phyloP scores from a whole-genome alignment of 2,888 invertebrate genomes.

The Caenorhabditis sp. region DNA sequence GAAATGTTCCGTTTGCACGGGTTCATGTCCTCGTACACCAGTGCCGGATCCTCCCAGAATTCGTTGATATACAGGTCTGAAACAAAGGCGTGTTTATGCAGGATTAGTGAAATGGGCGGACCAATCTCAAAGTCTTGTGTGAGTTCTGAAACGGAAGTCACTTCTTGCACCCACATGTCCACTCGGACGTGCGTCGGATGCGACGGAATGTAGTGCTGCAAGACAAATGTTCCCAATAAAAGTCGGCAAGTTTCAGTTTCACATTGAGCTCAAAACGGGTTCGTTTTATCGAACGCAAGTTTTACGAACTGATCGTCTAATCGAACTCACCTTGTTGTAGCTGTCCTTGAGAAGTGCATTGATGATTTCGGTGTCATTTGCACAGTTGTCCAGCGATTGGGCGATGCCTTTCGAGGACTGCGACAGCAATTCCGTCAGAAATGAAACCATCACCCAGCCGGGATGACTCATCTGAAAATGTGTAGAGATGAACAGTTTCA shows the following conservation, averaged over 20 bases:
- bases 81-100: slow-evolving; percentile 3
- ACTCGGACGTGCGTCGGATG: slow-evolving; percentile 77
- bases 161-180: slow-evolving; percentile 79
- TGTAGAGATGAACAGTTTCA: neutral
- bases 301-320: no score
- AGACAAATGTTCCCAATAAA: no score
- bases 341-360: slow-evolving; percentile 76
- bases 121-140: slow-evolving; percentile 79
- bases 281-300: no score
- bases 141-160: slow-evolving; percentile 78
- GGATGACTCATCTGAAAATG: slow-evolving; percentile 76
- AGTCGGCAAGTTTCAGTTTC: no score
- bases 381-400: slow-evolving; percentile 66
- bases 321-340: slow-evolving; percentile 69
- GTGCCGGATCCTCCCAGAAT: slow-evolving; percentile 79
- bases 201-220: slow-evolving; percentile 77
- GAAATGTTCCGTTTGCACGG: slow-evolving; percentile 78
- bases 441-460: slow-evolving; percentile 79
- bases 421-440: slow-evolving; percentile 77
- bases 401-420: slow-evolving; percentile 68
- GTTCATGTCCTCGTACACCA: slow-evolving; percentile 77
- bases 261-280: no score
- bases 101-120: slow-evolving; percentile 2
- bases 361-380: slow-evolving; percentile 78
- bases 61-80: slow-evolving; percentile 79